These are phyloP conservation scores for Corythaeola cristata DNA, from an alignment of 2,113 vertebrate genomes.

Conservation along the genomic window DNA sequence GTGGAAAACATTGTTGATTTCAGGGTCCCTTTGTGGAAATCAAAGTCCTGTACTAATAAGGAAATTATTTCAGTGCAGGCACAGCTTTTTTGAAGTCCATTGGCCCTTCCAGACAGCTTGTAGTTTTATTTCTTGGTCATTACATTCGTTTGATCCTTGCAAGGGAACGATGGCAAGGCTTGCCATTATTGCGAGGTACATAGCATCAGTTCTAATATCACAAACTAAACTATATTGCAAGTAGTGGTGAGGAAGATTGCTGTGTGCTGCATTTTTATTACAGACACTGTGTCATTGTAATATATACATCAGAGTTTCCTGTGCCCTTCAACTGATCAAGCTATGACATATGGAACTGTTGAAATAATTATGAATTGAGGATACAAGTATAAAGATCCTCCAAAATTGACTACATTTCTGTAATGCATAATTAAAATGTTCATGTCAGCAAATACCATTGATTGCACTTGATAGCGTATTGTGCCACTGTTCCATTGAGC, in stretches of 20 bases:
- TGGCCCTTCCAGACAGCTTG: neutral
- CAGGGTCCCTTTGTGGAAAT: neutral
- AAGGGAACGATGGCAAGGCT: neutral
- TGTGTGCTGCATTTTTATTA: neutral
- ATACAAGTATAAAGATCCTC: slow-evolving; percentile 6
- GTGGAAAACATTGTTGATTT: neutral
- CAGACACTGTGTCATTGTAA: neutral
- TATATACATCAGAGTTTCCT: neutral
- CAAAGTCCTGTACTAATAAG: neutral
- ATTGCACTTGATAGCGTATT: neutral
- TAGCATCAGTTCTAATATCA: neutral
- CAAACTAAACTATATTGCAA: neutral
- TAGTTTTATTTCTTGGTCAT: neutral
- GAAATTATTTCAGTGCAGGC: neutral
- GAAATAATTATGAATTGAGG: slow-evolving; percentile 37
- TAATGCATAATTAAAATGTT: slow-evolving; percentile 26
- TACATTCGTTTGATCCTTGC: neutral
- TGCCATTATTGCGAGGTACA: neutral
- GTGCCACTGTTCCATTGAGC: neutral
- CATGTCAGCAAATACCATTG: slow-evolving; percentile 12
- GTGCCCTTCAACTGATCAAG: slow-evolving; percentile 12
- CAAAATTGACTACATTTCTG: slow-evolving; percentile 10
- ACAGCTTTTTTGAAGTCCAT: neutral
- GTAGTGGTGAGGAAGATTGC: neutral
- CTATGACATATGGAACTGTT: neutral